A percentile compares a stretch with the other conserved stretches of the same genome.
These are phyloP conservation scores for Ceyx melanurus DNA, from an alignment of 2,113 vertebrate genomes.

Conservation along the genomic window DNA sequence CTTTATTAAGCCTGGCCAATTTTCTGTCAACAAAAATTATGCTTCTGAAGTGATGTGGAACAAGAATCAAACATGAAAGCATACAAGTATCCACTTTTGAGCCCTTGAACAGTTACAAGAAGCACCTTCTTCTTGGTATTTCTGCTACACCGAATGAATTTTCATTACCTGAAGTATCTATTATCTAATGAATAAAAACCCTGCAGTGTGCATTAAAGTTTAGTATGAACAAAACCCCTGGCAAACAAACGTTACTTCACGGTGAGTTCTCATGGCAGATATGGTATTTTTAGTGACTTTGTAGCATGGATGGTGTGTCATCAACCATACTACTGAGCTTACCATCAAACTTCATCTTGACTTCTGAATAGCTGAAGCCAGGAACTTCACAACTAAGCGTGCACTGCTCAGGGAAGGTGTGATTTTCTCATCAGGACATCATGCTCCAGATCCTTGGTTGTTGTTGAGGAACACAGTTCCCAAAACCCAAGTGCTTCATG, in stretches of 20 bases:
- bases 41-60: constrained; percentile 63
- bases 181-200: constrained; percentile 51
- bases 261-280: background rate
- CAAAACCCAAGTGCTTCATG: background rate
- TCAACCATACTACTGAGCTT: background rate
- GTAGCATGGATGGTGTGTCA: background rate
- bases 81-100: constrained; percentile 67
- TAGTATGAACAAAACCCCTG: background rate
- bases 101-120: constrained; percentile 57
- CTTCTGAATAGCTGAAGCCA: background rate
- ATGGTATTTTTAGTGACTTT: background rate
- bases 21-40: constrained; percentile 68
- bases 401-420: background rate
- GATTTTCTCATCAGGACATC: background rate
- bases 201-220: constrained; percentile 19
- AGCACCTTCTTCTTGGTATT: constrained; percentile 55
- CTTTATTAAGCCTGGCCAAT: constrained; percentile 61
- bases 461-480: background rate
- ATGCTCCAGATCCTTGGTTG: background rate
- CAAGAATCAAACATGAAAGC: constrained; percentile 61
- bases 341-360: background rate
- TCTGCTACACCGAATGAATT: constrained; percentile 59
- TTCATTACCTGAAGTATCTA: constrained; percentile 57
- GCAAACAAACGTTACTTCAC: background rate
- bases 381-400: background rate